These are phyloP conservation scores for Anagyrus pseudococci DNA, from an alignment of 2,888 invertebrate species.

Conservation along the genomic window DNA sequence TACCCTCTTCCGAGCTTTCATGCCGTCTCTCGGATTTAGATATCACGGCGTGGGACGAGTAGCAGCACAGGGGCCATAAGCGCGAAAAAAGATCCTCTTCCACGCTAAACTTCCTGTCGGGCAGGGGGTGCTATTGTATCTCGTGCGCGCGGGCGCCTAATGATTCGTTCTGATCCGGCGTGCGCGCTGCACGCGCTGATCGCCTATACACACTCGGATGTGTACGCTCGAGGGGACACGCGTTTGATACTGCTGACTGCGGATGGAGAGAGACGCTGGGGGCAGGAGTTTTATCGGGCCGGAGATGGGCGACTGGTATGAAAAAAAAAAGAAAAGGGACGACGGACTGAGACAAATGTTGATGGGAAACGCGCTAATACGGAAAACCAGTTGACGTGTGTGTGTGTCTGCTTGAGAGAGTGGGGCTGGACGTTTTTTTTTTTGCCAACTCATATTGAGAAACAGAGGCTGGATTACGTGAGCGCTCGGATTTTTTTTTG, in stretches of 20 bases:
- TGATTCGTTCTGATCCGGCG: slow-evolving; percentile 60
- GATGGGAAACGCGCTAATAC: neutral
- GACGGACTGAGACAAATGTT: neutral
- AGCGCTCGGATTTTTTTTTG: too few relatives aligned
- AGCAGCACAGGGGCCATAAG: too few relatives aligned
- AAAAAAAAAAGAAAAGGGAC: neutral
- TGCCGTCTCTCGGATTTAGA: slow-evolving; percentile 51
- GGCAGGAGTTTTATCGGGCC: too few relatives aligned
- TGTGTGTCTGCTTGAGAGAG: too few relatives aligned
- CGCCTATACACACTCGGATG: neutral
- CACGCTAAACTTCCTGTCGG: slow-evolving; percentile 58
- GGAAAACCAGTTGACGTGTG: neutral
- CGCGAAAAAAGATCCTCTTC: slow-evolving; percentile 47
- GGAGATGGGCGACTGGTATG: neutral
- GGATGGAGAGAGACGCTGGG: neutral
- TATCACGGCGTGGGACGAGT: slow-evolving; percentile 45
- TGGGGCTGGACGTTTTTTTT: too few relatives aligned
- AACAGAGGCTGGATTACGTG: too few relatives aligned
- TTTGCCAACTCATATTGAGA: too few relatives aligned
- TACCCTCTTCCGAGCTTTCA: slow-evolving; percentile 48
- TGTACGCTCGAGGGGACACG: slow-evolving; percentile 5
- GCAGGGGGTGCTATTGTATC: slow-evolving; percentile 50
- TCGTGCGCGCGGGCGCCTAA: slow-evolving; percentile 52
- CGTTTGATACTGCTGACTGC: neutral
- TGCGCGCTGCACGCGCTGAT: slow-evolving; percentile 22